These are phyloP conservation scores for Trachelipus rathkii DNA, from an alignment of 1,140 invertebrate species.

Conservation along the genomic window DNA sequence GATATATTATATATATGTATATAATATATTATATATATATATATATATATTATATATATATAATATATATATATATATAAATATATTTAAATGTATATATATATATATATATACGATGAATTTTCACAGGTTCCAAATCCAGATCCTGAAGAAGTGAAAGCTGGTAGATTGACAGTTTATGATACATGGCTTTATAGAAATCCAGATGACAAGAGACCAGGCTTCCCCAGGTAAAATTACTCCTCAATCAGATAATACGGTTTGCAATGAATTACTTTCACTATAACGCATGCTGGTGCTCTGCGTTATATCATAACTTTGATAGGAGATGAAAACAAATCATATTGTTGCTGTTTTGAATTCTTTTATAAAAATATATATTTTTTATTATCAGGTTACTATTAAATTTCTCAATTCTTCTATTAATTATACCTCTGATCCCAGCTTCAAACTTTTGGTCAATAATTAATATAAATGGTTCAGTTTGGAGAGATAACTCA, in stretches of 20 bases:
- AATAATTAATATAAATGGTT: too few relatives aligned
- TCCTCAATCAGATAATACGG: neutral
- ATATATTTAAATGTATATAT: neutral
- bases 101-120: neutral
- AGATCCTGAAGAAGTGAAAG: constrained; percentile 34
- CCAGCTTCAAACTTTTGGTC: too few relatives aligned
- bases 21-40: neutral
- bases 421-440: too few relatives aligned
- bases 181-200: constrained; percentile 40
- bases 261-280: neutral
- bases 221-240: constrained; percentile 16
- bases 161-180: constrained; percentile 39
- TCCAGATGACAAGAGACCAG: constrained; percentile 25
- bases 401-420: too few relatives aligned
- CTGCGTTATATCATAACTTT: neutral
- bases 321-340: neutral
- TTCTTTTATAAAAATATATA: too few relatives aligned
- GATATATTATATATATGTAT: constrained; percentile 3
- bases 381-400: too few relatives aligned
- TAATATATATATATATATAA: constrained; percentile 20
- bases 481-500: too few relatives aligned
- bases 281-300: too few relatives aligned
- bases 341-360: too few relatives aligned
- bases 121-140: constrained; percentile 38
- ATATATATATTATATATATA: constrained; percentile 17